phyloP scores from a whole-genome alignment of 1,140 invertebrate species.

The Dryas iulia region DNA sequence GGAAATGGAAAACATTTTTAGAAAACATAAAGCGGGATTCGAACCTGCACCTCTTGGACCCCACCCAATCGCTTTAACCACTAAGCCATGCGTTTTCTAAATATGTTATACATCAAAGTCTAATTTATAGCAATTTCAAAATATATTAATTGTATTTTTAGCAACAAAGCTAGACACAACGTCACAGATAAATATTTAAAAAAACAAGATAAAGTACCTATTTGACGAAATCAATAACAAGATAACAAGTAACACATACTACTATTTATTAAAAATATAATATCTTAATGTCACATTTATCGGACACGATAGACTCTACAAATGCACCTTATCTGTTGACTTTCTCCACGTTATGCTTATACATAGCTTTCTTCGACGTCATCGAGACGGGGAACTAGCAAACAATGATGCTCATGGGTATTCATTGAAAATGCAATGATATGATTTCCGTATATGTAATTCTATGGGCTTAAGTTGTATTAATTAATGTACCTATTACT shows the following conservation, averaged over 20 bases:
- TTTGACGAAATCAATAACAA: not conserved
- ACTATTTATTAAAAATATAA: not conserved
- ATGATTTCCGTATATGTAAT: constrained; percentile 7
- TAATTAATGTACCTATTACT: not conserved
- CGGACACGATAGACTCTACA: constrained; percentile 1
- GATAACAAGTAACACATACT: not conserved
- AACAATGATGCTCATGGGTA: not conserved
- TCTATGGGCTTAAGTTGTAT: not conserved
- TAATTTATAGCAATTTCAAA: too few species aligned
- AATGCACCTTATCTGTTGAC: not conserved
- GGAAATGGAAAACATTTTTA: too few species aligned
- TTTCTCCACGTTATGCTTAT: not conserved
- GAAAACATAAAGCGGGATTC: too few species aligned
- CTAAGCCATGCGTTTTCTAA: too few species aligned
- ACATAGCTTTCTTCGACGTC: not conserved
- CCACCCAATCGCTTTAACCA: too few species aligned
- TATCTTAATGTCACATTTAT: not conserved
- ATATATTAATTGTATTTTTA: too few species aligned
- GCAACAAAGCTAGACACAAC: not conserved
- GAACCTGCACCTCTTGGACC: too few species aligned
- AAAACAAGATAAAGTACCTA: not conserved
- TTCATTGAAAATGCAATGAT: not conserved
- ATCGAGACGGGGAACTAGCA: not conserved
- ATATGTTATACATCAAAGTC: too few species aligned
- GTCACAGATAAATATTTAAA: not conserved